Conservation (phyloP, 2,888 invertebrate genomes). For the Agrochola lychnidis region DNA sequence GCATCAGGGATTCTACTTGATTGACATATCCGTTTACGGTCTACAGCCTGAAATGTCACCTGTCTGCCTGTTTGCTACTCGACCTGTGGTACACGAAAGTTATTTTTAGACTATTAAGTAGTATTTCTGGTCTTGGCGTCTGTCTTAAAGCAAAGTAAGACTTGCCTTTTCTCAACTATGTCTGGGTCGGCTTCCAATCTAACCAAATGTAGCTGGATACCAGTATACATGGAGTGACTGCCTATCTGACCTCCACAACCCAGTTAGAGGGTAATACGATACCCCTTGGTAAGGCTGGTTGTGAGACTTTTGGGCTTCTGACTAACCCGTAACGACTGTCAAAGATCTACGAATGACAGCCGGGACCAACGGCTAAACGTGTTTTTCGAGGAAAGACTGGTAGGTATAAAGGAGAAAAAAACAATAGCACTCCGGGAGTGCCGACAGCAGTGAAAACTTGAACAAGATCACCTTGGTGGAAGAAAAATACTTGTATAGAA, state of each 20-base stretch:
- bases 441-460: too few relatives aligned
- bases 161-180: background rate
- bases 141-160: background rate
- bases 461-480: too few relatives aligned
- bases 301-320: background rate
- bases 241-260: background rate
- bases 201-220: background rate
- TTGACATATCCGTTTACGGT: slow-evolving; percentile 3
- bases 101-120: background rate
- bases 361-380: too few relatives aligned
- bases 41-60: background rate
- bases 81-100: background rate
- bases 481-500: too few relatives aligned
- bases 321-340: background rate
- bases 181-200: background rate
- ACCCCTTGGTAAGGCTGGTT: background rate
- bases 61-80: background rate
- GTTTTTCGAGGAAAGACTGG: background rate
- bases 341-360: background rate
- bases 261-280: background rate
- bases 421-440: too few relatives aligned
- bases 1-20: background rate
- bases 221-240: background rate
- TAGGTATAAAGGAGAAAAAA: background rate
- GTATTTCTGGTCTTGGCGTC: background rate